These are phyloP conservation scores for Stenichneumon culpator DNA, from an alignment of 2,888 invertebrate species.

Conservation along the genomic window DNA sequence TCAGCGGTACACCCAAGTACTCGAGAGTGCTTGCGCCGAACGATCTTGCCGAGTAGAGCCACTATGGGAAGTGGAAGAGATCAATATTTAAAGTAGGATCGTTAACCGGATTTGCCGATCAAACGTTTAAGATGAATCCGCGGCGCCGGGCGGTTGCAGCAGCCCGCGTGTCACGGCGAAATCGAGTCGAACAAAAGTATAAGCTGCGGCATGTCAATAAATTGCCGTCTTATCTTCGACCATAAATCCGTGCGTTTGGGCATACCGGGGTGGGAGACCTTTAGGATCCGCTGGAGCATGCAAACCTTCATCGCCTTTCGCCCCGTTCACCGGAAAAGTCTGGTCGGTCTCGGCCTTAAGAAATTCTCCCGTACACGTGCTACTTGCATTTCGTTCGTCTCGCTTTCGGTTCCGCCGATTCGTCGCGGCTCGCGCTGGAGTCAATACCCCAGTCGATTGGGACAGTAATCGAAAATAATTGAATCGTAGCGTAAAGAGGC, in stretches of 20 bases:
- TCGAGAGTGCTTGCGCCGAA: not conserved
- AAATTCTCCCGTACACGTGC: conserved; percentile 24
- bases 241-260: conserved; percentile 74
- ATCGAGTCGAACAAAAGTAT: conserved; percentile 37
- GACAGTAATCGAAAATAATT: no score
- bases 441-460: no score
- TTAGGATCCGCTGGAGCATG: conserved; percentile 77
- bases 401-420: conserved; percentile 33
- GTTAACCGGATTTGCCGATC: conserved; percentile 24
- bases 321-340: conserved; percentile 31
- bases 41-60: not conserved
- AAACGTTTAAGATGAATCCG: not conserved
- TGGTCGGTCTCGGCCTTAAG: conserved; percentile 1
- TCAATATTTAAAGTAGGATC: not conserved
- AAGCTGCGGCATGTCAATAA: conserved; percentile 73
- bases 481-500: no score
- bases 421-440: not conserved
- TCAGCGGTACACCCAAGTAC: not conserved
- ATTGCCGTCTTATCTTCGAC: conserved; percentile 74
- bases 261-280: conserved; percentile 59
- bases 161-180: conserved; percentile 12
- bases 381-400: conserved; percentile 27
- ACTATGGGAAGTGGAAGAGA: no score
- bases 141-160: not conserved
- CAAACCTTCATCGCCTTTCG: conserved; percentile 50